Base-by-base conservation (phyloP, 1,140 invertebrate species). In the Diprion similis region DNA sequence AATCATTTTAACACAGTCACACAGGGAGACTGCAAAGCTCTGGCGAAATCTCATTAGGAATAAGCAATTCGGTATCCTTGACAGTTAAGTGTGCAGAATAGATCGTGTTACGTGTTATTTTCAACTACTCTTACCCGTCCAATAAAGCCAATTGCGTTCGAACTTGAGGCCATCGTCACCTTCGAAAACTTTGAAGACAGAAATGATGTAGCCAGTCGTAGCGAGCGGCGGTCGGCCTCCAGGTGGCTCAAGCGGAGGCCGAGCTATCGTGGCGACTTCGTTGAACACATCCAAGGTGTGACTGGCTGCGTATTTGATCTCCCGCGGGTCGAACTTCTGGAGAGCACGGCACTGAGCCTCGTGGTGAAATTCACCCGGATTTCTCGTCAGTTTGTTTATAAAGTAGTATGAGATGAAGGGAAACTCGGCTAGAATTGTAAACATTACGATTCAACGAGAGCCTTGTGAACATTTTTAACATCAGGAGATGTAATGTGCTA, bases 141-240 rank as follows among this genome's bases (percentile, higher is more conserved):
- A 98, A 81, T 96, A 96, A 1, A 97, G 89, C 96, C 96, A 98
- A 85, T 97, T 97, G 79, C 94, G 92, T 88, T 98, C 96, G 79
- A 97, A 95, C 74, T 95, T 93, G 78, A 97, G 94, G 70, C 95
- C 92, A 85, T 97, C 96, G 83, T 97, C 96, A 15, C 96, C 96
- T 86, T 97, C 95, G 83, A 97, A 97, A 1, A 97, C 96, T 90
- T 96, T 96, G 88, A 97, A 97, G 79, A 97, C 94, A 74, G 95
- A 96, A 78, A 98, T 93, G 82, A 98, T 96, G 83, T 96, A 98
- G 19, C 95, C 96, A 11, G 95, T 96, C 76, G 92, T 90, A 66
- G 92, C 88, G 75, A 94, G 93, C 78, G 94, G 93, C 8, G 92
- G 92, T 83, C 94, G 92, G 51, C 93, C 92, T 70, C 91, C 92